Base-by-base conservation (phyloP, 2,113 vertebrate genomes). In the Elanoides forficatus region DNA sequence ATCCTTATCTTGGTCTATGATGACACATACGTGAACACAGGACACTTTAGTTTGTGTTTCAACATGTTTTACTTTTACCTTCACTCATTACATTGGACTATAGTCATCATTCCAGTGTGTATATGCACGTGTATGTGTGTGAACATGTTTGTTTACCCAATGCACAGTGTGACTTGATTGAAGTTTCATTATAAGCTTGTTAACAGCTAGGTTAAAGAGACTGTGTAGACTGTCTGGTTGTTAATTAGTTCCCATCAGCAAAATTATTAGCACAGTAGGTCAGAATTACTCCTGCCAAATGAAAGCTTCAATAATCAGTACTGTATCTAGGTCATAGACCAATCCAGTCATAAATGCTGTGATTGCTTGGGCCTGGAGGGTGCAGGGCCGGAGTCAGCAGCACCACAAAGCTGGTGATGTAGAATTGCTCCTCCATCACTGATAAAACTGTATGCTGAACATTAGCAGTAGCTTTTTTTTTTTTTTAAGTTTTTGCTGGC, bases 281-380 rank as follows among this genome's bases (percentile, higher is more conserved):
- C 84, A 95, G 95, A 96, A 76, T 81, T 90, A 82, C 47, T 96
- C 52, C 36, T 76, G 96, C 95, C 96, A 96, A 90, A 82, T 74
- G 88, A 95, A 97, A 94, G 74, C 92, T 85, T 65, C 95, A 87
- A 85, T 97, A 96, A 97, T 97, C 95, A 94, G 84, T 95, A 32
- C 34, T 62, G 93, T 96, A 98, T 98, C 90, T 97, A 92, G 97
- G 97, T 97, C 97, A 97, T 93, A 91, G 70, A 98, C 96, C 74
- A 86, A 92, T 80, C 93, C 4, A 59, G 82, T 92, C 88, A 94
- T 80, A 96, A 92, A 94, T 90, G 29, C 84, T 32, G 25, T 25
- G 40, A 87, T 86, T 56, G 71, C 95, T 63, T 78, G 63, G 83
- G 89, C 93, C 95, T 94, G 84, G 90, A 94, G 93, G 87, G 62